phyloP scores from a whole-genome alignment of 2,113 vertebrate genomes.

The Leptobrachium leishanense region DNA sequence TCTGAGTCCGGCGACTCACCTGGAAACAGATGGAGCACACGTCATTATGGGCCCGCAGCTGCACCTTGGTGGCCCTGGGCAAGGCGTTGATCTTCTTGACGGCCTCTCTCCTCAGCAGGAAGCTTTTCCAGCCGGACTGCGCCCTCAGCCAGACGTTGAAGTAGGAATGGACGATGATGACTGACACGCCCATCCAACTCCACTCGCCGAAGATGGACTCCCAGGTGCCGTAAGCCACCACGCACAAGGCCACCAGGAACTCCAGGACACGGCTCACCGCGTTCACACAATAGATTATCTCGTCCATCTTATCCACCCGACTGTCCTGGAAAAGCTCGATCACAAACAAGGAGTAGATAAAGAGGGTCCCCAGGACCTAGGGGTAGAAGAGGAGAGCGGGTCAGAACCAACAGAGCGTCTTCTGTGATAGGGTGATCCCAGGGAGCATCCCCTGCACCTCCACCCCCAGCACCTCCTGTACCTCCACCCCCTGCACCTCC shows the following conservation, averaged over 20 bases:
- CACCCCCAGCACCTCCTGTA: too few relatives aligned
- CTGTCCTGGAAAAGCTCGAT: slow-evolving; percentile 71
- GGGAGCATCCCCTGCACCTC: too few relatives aligned
- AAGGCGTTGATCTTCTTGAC: slow-evolving; percentile 79
- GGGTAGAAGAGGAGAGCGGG: background rate
- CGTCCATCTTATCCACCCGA: slow-evolving; percentile 77
- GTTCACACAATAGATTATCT: slow-evolving; percentile 80
- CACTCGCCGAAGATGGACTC: slow-evolving; percentile 83
- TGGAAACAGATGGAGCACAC: slow-evolving; percentile 87
- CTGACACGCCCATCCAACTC: slow-evolving; percentile 85
- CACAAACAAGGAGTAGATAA: slow-evolving; percentile 82
- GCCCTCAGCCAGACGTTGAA: slow-evolving; percentile 86
- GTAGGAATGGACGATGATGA: slow-evolving; percentile 84
- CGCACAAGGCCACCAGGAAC: slow-evolving; percentile 82
- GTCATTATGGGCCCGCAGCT: slow-evolving; percentile 73
- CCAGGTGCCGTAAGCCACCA: slow-evolving; percentile 81
- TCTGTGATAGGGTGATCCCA: too few relatives aligned
- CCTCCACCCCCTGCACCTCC: too few relatives aligned
- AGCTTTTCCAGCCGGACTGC: slow-evolving; percentile 82
- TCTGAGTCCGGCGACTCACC: slow-evolving; percentile 59
- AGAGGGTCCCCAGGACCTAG: slow-evolving; percentile 79
- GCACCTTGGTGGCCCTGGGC: slow-evolving; percentile 66
- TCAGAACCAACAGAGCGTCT: too few relatives aligned
- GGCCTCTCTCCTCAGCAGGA: slow-evolving; percentile 76
- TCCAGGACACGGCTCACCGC: slow-evolving; percentile 79